Evolutionary conservation across 2,113 vertebrate genomes (phyloP).

Genomic region (Hippocampus abdominalis): DNA sequence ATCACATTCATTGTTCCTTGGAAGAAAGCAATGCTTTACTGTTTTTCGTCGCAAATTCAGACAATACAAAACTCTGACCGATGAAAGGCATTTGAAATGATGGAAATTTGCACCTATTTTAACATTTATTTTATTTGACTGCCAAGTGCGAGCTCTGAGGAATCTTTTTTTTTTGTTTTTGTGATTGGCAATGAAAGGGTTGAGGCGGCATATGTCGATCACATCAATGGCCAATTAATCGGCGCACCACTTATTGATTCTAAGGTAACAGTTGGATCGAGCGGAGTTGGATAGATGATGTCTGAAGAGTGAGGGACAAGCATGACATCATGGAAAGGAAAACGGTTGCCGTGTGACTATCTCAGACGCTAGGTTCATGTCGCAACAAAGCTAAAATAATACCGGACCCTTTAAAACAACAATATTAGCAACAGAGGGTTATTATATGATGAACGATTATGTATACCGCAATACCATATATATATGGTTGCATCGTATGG

Average conservation of each 20-base stretch:
- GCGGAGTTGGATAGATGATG: not conserved
- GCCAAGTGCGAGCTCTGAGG: too few relatives aligned
- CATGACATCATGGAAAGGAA: not conserved
- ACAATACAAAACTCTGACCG: too few relatives aligned
- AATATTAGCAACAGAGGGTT: not conserved
- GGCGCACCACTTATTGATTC: not conserved
- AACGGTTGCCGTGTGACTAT: not conserved
- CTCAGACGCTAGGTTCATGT: conserved; percentile 10
- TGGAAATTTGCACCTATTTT: too few relatives aligned
- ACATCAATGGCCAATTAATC: too few relatives aligned
- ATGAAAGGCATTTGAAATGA: too few relatives aligned
- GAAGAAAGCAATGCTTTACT: too few relatives aligned
- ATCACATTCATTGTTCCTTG: too few relatives aligned
- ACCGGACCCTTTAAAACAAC: not conserved
- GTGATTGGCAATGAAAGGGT: too few relatives aligned
- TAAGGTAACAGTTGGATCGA: not conserved
- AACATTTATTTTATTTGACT: too few relatives aligned
- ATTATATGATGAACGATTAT: not conserved
- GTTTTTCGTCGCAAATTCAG: too few relatives aligned
- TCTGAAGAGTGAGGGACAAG: not conserved
- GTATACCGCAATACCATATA: not conserved
- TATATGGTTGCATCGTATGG: not conserved
- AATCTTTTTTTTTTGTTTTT: too few relatives aligned
- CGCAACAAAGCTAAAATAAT: not conserved
- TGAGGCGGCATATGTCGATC: too few relatives aligned